phyloP scores from a whole-genome alignment of 2,888 invertebrate genomes.

The Oasisia sp. region DNA sequence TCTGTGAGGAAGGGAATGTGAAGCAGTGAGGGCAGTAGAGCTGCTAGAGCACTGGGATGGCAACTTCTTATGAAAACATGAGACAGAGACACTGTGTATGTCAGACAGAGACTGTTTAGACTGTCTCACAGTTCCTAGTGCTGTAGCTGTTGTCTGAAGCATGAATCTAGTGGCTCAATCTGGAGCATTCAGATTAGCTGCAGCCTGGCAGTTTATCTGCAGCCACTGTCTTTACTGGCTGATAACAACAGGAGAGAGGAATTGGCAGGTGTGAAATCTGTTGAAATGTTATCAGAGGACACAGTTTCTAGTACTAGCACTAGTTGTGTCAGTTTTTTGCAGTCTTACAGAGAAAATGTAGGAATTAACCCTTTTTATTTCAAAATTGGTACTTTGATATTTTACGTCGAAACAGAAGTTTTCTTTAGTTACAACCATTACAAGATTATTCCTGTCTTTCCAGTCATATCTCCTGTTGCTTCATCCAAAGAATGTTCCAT shows the following conservation, averaged over 20 bases:
- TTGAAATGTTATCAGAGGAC: background rate
- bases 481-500: background rate
- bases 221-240: background rate
- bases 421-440: too few species aligned
- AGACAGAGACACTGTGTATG: background rate
- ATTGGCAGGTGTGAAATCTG: background rate
- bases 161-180: background rate
- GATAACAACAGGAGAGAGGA: background rate
- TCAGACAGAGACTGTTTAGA: background rate
- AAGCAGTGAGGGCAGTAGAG: too few species aligned
- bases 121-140: too few species aligned
- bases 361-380: background rate
- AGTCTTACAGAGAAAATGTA: background rate
- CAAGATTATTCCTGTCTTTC: too few species aligned
- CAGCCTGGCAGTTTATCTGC: background rate
- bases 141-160: background rate
- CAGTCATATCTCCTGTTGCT: too few species aligned
- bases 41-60: too few species aligned
- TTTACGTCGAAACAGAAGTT: too few species aligned
- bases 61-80: background rate
- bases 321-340: background rate
- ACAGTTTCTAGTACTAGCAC: background rate
- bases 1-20: too few species aligned
- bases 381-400: background rate
- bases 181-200: background rate